Conservation (phyloP, 2,888 invertebrate species). For the Drosophila anomalipes region DNA sequence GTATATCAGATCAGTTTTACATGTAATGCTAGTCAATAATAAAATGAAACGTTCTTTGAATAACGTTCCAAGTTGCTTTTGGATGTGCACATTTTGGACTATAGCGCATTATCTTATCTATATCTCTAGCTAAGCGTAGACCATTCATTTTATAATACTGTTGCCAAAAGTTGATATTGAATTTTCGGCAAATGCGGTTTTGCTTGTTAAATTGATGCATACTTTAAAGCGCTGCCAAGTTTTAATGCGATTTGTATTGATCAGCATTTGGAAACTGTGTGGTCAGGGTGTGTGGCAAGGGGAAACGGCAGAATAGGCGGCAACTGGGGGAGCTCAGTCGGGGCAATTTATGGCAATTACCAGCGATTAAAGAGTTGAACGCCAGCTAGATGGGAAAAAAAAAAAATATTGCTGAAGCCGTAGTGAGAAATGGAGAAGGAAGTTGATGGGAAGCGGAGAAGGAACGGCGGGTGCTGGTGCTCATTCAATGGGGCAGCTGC, state of each 20-base stretch:
- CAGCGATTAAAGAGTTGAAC: conserved; percentile 60
- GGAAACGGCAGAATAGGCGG: neutral
- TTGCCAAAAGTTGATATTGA: conserved; percentile 16
- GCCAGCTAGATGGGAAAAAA: conserved; percentile 3
- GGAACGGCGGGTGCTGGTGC: neutral
- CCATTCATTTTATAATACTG: conserved; percentile 33
- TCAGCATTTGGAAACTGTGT: conserved; percentile 17
- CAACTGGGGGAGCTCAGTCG: conserved; percentile 14
- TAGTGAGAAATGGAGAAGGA: conserved; percentile 10
- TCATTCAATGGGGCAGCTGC: conserved; percentile 37
- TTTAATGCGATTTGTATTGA: conserved; percentile 45
- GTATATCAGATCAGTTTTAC: neutral
- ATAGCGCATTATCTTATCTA: neutral
- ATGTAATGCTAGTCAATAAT: neutral
- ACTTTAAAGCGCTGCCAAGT: conserved; percentile 11
- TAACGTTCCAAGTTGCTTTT: too few relatives aligned
- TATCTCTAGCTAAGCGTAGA: neutral
- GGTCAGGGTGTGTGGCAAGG: neutral
- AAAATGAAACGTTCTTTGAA: neutral
- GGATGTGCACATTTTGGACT: neutral
- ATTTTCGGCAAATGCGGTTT: neutral
- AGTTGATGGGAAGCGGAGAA: neutral
- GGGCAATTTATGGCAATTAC: conserved; percentile 64
- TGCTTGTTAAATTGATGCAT: neutral
- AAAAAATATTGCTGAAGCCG: conserved; percentile 35